Evolutionary conservation across 53 echinoderm and acorn worm genomes (phyloP), one percentile per base, ranked within the genome.

Genomic region (Echinometra lucunter): DNA sequence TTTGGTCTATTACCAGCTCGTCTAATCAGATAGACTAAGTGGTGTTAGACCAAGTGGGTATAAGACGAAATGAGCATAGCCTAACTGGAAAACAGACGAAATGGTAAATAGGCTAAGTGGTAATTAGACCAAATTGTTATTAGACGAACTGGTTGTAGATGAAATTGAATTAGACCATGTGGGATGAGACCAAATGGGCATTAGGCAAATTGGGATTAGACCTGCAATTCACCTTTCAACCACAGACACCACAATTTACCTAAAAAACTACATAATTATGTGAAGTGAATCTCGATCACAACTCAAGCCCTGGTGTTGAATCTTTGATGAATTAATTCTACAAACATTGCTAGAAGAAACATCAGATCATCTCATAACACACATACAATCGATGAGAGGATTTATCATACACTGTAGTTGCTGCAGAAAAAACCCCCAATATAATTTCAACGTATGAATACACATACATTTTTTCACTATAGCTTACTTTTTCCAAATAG

Each of bases 401-500:
- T 32, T 12, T 12, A 69, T 69, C 32, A 34, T 34, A 69, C 69
- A 32, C 1, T 69, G 69, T 11, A 69, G 11, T 69, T 9, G 56
- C 7, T 13, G 13, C 56, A 56, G n/a, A 35, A 72, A 35, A 13
- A 15, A 34, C 4, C 38, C 19, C 21, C 21, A 38, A 42, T 34
- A 34, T 78, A 23, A 78, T 0, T 38, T 78, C 19, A 18, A 78
- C 2, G 28, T 34, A 0, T 74, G 15, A 37, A 6, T 35, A 74
- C 7, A 69, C 23, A 69, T n/a, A 74, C 34, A n/a, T 63, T 63
- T 9, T 74, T 72, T 6, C 34, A 72, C 21, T 49, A 49, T 83
- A 19, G 37, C 92, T 92, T 69, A 97, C 97, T 95, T 92, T 97
- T 89, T 66, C 97, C 96, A 94, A 97, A 97, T 66, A 97, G 82